Percentiles rank a stretch among this genome's conserved stretches.
phyloP scores from a whole-genome alignment of 2,113 vertebrate genomes.

The human region DNA sequence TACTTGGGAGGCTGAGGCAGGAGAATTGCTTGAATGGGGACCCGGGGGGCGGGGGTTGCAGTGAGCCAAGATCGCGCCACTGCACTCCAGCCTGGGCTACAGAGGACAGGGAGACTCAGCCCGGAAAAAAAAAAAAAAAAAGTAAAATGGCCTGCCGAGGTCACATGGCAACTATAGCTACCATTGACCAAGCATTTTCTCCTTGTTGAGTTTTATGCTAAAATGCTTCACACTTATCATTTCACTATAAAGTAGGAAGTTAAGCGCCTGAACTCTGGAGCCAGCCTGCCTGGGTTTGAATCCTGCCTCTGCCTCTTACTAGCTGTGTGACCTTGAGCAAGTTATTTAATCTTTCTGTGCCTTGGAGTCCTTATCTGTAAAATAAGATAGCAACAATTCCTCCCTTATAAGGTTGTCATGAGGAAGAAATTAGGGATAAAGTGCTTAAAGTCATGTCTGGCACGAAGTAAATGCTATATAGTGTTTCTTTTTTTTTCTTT shows the following conservation, averaged over 20 bases:
- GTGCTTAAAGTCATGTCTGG: background rate
- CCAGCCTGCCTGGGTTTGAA: background rate
- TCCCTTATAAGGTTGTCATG: background rate
- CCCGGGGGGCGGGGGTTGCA: rapidly evolving
- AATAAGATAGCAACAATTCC: background rate
- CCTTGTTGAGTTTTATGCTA: background rate
- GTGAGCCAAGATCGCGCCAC: too few relatives aligned
- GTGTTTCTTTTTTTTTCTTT: background rate
- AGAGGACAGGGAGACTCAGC: rapidly evolving
- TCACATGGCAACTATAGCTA: background rate
- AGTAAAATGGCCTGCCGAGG: background rate
- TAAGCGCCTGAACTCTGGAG: background rate
- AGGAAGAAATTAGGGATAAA: background rate
- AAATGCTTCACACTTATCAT: background rate
- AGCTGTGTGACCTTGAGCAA: background rate
- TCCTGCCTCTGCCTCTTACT: background rate
- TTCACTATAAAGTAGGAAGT: background rate
- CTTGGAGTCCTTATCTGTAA: background rate
- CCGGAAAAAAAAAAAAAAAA: too few relatives aligned
- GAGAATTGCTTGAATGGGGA: too few relatives aligned
- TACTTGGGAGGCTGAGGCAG: too few relatives aligned
- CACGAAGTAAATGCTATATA: background rate
- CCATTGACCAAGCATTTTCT: background rate
- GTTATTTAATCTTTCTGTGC: background rate
- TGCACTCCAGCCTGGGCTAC: too few relatives aligned